phyloP scores from a whole-genome alignment of 1,140 invertebrate species.

The Listronotus oregonensis region DNA sequence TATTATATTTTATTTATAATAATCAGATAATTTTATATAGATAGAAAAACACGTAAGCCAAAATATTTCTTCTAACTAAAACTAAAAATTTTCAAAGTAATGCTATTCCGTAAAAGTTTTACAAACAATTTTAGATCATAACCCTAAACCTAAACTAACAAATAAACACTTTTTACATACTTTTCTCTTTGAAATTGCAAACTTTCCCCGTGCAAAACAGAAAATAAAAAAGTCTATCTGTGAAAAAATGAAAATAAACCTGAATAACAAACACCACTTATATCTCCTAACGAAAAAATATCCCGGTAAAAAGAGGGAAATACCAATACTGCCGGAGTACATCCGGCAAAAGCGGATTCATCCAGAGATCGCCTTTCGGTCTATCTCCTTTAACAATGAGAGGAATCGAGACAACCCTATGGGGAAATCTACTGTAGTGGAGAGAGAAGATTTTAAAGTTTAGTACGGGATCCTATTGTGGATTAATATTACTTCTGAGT shows the following conservation, averaged over 20 bases:
- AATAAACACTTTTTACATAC: conserved; percentile 18
- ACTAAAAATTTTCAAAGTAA: no score
- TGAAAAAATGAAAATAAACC: conserved; percentile 39
- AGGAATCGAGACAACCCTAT: conserved; percentile 14
- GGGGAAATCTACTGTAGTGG: neutral
- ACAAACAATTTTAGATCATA: no score
- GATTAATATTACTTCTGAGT: no score
- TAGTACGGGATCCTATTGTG: conserved; percentile 10
- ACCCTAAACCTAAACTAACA: neutral
- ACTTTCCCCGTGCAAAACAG: conserved; percentile 22
- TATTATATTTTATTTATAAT: no score
- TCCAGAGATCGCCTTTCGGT: conserved; percentile 16
- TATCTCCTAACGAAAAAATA: conserved; percentile 37
- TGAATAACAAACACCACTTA: conserved; percentile 39
- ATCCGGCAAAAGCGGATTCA: conserved; percentile 24
- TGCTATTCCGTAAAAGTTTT: no score
- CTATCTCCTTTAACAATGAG: conserved; percentile 32
- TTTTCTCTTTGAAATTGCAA: conserved; percentile 13
- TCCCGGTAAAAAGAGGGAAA: conserved; percentile 27
- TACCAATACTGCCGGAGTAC: conserved; percentile 20
- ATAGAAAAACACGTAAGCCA: no score
- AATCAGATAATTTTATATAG: no score
- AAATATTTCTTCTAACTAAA: no score
- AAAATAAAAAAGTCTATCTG: conserved; percentile 32
- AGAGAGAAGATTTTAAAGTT: conserved; percentile 14